Evolutionary conservation across 2,113 vertebrate genomes (phyloP), one percentile per base, ranked within the genome.

Genomic region (Galeopterus variegatus): DNA sequence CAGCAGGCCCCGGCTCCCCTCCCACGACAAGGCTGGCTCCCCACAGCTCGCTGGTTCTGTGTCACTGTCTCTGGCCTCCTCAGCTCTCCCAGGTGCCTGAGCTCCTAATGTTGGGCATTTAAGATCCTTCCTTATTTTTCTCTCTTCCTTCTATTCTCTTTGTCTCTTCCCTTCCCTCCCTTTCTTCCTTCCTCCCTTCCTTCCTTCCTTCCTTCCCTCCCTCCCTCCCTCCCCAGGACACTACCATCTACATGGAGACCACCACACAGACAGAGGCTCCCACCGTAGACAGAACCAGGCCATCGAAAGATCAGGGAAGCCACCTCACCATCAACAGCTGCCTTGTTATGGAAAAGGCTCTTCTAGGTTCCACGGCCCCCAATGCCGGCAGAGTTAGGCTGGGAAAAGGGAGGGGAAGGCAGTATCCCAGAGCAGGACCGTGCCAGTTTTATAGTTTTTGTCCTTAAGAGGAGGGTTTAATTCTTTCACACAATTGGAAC

Each of bases 1-100:
- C 24, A n/a, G 45, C 26, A 12, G 41, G 36, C 14, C 56, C 28
- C 21, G 28, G 62, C 72, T 64, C 31, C 75, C 70, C 90, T 60
- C 75, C 91, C 69, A 3, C 1, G 1, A 9, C 31, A 14, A 4
- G 60, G 62, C 65, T 3, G 24, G 41, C 26, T 41, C 15, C 24
- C 2, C 12, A 41, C 41, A 11, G 52, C 21, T 52, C 21, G 4
- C 6, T 0, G 3, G 12, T 3, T 31, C 45, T 48, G n/a, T 31
- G 41, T 28, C n/a, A 4, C 6, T 31, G 65, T 31, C 58, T 83
- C 45, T 28, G 88, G 48, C 24, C 17, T 2, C 33, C 82, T 56
- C 52, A 15, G 56, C 79, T 33, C 17, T 13, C n/a, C 72, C 56
- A 14, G 45, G 85, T 60, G 52, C n/a, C 79, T 36, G 9, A 0